Evolutionary conservation across 2,888 invertebrate species (phyloP).

Genomic region (Buathra laborator): DNA sequence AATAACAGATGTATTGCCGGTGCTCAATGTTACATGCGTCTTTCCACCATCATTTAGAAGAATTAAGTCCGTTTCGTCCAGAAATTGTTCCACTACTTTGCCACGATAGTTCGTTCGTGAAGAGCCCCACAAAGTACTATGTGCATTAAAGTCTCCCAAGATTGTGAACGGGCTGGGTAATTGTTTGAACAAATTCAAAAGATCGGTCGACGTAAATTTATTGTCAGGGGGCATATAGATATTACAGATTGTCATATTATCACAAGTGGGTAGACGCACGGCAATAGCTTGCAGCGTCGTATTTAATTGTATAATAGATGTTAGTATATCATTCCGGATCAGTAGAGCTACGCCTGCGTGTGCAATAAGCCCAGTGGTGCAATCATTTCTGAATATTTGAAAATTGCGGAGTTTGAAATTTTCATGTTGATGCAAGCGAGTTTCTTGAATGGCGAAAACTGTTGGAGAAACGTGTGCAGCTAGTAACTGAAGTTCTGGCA

Average conservation of each 20-base stretch:
- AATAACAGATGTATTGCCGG: background rate
- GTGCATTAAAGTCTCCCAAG: background rate
- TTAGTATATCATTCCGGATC: too few relatives aligned
- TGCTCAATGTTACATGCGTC: background rate
- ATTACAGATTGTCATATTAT: background rate
- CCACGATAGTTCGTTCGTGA: background rate
- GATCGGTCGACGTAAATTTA: background rate
- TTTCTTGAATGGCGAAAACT: too few relatives aligned
- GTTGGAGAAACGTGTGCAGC: too few relatives aligned
- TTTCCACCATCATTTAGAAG: background rate
- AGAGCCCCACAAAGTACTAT: background rate
- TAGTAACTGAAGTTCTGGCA: too few relatives aligned
- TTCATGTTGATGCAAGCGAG: too few relatives aligned
- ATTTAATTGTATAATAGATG: too few relatives aligned
- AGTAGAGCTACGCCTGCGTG: too few relatives aligned
- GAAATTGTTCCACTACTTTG: background rate
- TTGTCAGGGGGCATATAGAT: background rate
- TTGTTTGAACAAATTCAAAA: background rate
- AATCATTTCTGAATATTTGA: too few relatives aligned
- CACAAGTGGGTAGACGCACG: too few relatives aligned
- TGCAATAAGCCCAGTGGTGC: too few relatives aligned
- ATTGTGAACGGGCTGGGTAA: background rate
- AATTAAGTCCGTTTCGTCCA: background rate
- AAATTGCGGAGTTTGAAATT: too few relatives aligned
- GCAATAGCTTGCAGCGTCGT: too few relatives aligned